Conservation (phyloP, 2,113 vertebrate species). For the Myiozetetes cayanensis region DNA sequence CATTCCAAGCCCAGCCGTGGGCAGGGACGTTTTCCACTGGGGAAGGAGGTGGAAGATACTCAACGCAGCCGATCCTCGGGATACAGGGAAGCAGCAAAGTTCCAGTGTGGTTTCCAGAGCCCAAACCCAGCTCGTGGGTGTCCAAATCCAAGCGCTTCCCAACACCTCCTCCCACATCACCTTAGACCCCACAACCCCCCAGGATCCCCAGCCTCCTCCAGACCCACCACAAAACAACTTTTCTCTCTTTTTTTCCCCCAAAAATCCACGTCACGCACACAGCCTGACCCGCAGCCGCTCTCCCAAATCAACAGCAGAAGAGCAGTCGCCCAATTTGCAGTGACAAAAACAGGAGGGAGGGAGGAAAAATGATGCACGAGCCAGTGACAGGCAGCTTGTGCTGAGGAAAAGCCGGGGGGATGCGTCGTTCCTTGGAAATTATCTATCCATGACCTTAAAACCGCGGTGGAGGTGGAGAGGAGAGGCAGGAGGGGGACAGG, state of each 20-base stretch:
- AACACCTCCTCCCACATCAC: fast-evolving
- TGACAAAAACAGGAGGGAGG: background rate
- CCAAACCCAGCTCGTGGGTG: fast-evolving
- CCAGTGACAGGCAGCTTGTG: background rate
- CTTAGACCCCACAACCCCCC: background rate
- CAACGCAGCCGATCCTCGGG: background rate
- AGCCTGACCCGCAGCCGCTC: background rate
- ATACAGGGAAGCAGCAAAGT: background rate
- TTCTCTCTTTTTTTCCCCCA: fast-evolving
- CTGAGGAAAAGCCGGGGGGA: background rate
- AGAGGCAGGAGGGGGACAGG: background rate
- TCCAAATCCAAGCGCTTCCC: background rate
- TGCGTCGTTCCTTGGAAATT: background rate
- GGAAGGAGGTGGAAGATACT: background rate
- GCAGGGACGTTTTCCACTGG: background rate
- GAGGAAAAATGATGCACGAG: background rate
- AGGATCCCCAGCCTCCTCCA: fast-evolving
- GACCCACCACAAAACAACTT: background rate
- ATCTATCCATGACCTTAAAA: background rate
- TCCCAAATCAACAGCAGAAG: background rate
- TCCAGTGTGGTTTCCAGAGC: background rate
- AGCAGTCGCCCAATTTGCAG: background rate
- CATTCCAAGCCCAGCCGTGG: background rate
- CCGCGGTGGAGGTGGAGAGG: background rate
- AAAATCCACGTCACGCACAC: background rate